Conservation (phyloP, 1,140 invertebrate genomes). For the Trachymyrmex septentrionalis region DNA sequence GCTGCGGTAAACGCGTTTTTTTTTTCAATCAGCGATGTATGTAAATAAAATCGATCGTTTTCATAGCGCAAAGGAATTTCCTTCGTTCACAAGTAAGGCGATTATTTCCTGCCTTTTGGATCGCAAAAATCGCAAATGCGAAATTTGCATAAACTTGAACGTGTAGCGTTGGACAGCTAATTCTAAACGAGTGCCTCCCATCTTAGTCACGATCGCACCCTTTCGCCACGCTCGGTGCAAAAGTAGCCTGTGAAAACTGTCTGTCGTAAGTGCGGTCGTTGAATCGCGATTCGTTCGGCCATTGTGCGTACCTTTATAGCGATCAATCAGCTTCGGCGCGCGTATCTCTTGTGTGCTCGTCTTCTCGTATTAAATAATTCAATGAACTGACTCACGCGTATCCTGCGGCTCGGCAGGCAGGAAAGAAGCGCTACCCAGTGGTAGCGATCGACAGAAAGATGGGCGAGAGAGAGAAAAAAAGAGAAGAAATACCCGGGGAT, state of each 20-base stretch:
- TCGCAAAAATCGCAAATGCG: not conserved
- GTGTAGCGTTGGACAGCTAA: not conserved
- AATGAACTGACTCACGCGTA: slow-evolving; percentile 69
- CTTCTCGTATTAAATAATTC: slow-evolving; percentile 74
- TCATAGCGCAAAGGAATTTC: not conserved
- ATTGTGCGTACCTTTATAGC: slow-evolving; percentile 43
- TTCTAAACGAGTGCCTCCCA: slow-evolving; percentile 1
- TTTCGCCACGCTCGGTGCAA: not conserved
- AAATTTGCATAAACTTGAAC: not conserved
- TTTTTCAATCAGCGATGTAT: not conserved
- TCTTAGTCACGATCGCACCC: not conserved
- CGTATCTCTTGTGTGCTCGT: slow-evolving; percentile 23
- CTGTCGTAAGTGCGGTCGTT: slow-evolving; percentile 33
- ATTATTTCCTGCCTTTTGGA: not conserved
- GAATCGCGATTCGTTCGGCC: slow-evolving; percentile 65
- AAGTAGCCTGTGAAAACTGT: slow-evolving; percentile 37
- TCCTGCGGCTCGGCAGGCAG: slow-evolving; percentile 5
- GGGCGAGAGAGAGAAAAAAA: slow-evolving; percentile 4
- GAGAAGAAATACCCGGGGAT: slow-evolving; percentile 53
- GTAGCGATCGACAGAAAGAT: slow-evolving; percentile 9
- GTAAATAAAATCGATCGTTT: not conserved
- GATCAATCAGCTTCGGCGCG: slow-evolving; percentile 66
- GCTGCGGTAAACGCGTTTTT: no score
- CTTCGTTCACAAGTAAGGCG: not conserved
- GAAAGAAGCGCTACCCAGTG: not conserved